These are phyloP conservation scores for Axea sp. DNA, from an alignment of 2,888 invertebrate species.

Conservation along the genomic window DNA sequence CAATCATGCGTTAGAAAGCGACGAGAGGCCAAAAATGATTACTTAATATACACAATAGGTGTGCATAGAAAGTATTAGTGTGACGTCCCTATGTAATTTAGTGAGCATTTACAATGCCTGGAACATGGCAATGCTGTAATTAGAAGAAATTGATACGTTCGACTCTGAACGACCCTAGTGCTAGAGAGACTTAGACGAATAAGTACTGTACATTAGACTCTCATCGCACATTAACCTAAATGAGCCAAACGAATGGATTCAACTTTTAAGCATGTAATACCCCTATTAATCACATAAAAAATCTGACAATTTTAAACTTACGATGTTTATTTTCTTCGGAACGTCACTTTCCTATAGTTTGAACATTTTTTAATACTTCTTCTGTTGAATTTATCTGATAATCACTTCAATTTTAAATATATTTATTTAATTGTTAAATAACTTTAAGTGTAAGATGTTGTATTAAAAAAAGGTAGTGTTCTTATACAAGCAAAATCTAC, in stretches of 20 bases:
- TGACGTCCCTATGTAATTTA: conserved; percentile 68
- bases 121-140: conserved; percentile 66
- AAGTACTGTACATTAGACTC: conserved; percentile 67
- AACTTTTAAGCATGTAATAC: conserved; percentile 62
- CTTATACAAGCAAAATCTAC: too few species aligned
- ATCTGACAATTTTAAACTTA: too few species aligned
- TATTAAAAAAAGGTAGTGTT: too few species aligned
- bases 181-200: conserved; percentile 67
- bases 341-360: too few species aligned
- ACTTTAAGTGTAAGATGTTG: too few species aligned
- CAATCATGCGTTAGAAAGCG: conserved; percentile 43
- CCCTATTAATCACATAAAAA: conserved; percentile 45
- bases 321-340: too few species aligned
- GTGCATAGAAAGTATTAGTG: conserved; percentile 35
- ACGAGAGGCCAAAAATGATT: conserved; percentile 53
- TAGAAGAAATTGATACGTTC: conserved; percentile 76
- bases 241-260: conserved; percentile 66
- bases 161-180: conserved; percentile 36
- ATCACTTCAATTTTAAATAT: too few species aligned
- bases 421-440: too few species aligned
- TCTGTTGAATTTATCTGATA: too few species aligned
- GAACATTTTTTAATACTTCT: too few species aligned
- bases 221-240: conserved; percentile 72
- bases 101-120: conserved; percentile 65
- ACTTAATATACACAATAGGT: conserved; percentile 57